Evolutionary conservation across 2,797 vertebrate genomes (phyloP), one percentile per base, ranked within the genome.

Genomic region (Nannoperca australis): DNA sequence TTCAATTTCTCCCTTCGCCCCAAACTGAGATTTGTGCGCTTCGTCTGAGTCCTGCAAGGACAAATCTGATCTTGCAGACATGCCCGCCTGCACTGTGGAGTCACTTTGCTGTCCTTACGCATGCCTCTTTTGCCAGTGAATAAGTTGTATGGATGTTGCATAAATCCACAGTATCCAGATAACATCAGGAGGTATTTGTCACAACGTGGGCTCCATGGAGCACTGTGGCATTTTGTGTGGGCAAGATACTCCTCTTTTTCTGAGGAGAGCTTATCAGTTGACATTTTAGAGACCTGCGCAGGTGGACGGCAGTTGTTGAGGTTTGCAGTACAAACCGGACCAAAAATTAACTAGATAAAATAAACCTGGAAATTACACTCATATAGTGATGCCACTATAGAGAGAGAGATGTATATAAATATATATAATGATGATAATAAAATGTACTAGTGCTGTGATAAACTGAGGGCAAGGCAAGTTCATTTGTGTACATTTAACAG

Each of bases 261-360:
- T 79, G 65, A 64, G 63, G 69, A 80, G 49, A 81, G 73, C 72
- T 88, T 90, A 90, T 86, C 88, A 30, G 58, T 64, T 50, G 66
- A 12, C 54, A 71, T 75, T 70, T 62, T 15, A 47, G 36, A 79
- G 68, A 72, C 67, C 54, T 22, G 73, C 17, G 2, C 60, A 63
- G 65, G 77, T 85, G 76, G 85, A 68, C 2, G 24, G 49, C 68
- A 50, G 68, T 10, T 54, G 62, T 51, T 4, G 38, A 62, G 78
- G 40, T 60, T 67, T 9, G 7, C 4, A 51, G 49, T 27, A 45
- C 32, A 55, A 65, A 38, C 13, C 45, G 3, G 0, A 30, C 11
- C 10, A 10, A 5, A 49, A 30, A 51, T 38, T 11, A 44, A 65
- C 68, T 7, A 40, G 20, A 45, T 7, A 1, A 27, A 24, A 47